Conservation (phyloP, 23 tunicate species). For the Clavelina lepadiformis region DNA sequence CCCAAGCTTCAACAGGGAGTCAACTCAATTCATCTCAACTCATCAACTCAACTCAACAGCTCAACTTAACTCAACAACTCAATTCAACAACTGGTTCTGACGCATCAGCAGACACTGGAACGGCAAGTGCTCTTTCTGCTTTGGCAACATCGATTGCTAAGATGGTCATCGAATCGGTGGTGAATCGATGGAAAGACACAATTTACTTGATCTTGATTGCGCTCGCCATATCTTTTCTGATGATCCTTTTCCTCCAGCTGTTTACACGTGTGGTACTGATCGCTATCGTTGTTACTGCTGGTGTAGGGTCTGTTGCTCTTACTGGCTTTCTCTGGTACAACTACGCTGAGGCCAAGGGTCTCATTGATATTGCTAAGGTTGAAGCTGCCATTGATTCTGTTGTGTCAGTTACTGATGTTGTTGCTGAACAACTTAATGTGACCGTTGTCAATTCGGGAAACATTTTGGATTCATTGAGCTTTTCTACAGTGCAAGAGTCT, state of each 20-base stretch:
- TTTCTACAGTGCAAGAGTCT: constrained; percentile 17
- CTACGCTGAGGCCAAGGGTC: constrained; percentile 44
- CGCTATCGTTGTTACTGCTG: constrained; percentile 32
- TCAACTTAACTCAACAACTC: too few species aligned
- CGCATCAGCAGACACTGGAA: too few species aligned
- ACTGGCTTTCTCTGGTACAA: constrained; percentile 60
- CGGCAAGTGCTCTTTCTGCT: too few species aligned
- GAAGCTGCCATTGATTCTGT: constrained; percentile 3
- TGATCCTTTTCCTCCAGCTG: constrained; percentile 54
- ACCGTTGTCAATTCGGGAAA: constrained; percentile 2
- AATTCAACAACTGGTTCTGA: too few species aligned
- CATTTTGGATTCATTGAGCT: constrained; percentile 16
- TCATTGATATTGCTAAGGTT: constrained; percentile 11
- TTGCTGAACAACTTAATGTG: not conserved
- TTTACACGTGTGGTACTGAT: constrained; percentile 58
- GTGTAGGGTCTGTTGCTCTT: constrained; percentile 38
- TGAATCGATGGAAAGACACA: constrained; percentile 26
- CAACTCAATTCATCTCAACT: too few species aligned
- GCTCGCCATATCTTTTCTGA: constrained; percentile 28
- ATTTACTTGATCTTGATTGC: constrained; percentile 32
- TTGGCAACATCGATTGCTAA: constrained; percentile 8
- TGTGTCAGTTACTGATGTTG: not conserved
- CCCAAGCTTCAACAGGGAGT: too few species aligned
- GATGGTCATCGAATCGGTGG: constrained; percentile 27
- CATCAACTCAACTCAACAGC: too few species aligned